Evolutionary conservation across 2,113 vertebrate species (phyloP), one percentile per base, ranked within the genome.

Genomic region (Hymenochirus boettgeri): DNA sequence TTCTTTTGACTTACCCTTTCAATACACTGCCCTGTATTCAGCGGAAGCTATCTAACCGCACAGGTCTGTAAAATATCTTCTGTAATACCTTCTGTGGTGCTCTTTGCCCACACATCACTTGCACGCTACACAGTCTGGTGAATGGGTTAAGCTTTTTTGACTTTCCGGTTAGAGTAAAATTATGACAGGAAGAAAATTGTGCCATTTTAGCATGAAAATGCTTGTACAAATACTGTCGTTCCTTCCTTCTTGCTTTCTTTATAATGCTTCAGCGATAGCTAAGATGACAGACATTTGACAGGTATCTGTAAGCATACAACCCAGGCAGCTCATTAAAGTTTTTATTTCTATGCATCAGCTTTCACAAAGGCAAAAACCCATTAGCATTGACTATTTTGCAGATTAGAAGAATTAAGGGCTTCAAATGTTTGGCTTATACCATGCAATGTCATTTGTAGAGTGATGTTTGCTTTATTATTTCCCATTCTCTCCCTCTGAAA

Each of bases 361-460:
- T 89, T 88, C 86, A 90, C 89, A 92, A 94, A 90, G 85, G 89
- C 86, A 90, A 85, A 89, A 86, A 83, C 78, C 80, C 89, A 94
- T 97, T 93, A 91, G 89, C 88, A 93, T 93, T 91, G 91, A 93
- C 88, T 91, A 89, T 92, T 85, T 86, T 85, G 88, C 86, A 87
- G 83, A 89, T 90, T 88, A 92, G 85, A 90, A 90, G 85, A 93
- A 91, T 89, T 89, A 91, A 88, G 84, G 87, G 86, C 89, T 86
- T 93, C 87, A 88, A 87, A 93, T 86, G 83, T 88, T n/a, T 89
- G 85, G 86, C 89, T 89, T 88, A 88, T 83, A 85, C 84, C 87
- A 89, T 89, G 86, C 87, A 89, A 85, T 90, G 87, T 92, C 90
- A 90, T 88, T 86, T 82, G 79, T 85, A 84, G 89, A 88, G 88